Conservation (phyloP, 64 coral and sea anemone genomes). For the Anthopleura sola region DNA sequence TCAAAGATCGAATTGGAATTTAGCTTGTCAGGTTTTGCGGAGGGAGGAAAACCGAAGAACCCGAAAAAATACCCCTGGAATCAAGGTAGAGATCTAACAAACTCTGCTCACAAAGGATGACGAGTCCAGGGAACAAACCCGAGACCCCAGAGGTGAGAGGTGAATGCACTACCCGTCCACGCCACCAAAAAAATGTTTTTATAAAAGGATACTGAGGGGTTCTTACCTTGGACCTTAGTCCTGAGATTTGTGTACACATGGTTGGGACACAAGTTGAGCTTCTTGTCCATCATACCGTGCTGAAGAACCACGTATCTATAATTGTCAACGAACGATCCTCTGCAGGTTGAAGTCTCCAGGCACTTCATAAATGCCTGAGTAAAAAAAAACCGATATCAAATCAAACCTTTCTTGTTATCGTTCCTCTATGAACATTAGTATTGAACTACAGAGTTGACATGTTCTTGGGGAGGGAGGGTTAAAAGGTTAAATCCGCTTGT, state of each 20-base stretch:
- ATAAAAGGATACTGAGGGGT: neutral
- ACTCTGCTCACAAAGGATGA: too few relatives aligned
- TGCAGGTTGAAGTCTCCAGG: slow-evolving; percentile 8
- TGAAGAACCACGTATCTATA: slow-evolving; percentile 83
- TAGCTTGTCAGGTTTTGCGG: too few relatives aligned
- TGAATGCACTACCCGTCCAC: too few relatives aligned
- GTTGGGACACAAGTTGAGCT: slow-evolving; percentile 47
- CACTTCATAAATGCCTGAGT: slow-evolving; percentile 69
- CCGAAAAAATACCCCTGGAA: too few relatives aligned
- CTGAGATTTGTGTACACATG: slow-evolving; percentile 35
- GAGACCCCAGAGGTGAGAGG: too few relatives aligned
- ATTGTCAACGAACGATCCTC: slow-evolving; percentile 44
- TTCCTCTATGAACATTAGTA: neutral
- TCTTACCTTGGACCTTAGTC: slow-evolving; percentile 39
- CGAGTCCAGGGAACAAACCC: too few relatives aligned
- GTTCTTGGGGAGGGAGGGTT: too few relatives aligned
- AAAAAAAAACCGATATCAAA: neutral
- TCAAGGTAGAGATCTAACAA: too few relatives aligned
- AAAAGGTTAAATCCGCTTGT: too few relatives aligned
- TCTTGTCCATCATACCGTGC: slow-evolving; percentile 86
- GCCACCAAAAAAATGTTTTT: neutral
- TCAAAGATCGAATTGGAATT: too few relatives aligned
- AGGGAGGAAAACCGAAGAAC: too few relatives aligned
- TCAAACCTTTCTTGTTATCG: neutral
- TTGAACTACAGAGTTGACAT: too few relatives aligned